Evolutionary conservation across 1,140 invertebrate genomes (phyloP), one percentile per base, ranked within the genome.

Genomic region (Neodiprion pinetum): DNA sequence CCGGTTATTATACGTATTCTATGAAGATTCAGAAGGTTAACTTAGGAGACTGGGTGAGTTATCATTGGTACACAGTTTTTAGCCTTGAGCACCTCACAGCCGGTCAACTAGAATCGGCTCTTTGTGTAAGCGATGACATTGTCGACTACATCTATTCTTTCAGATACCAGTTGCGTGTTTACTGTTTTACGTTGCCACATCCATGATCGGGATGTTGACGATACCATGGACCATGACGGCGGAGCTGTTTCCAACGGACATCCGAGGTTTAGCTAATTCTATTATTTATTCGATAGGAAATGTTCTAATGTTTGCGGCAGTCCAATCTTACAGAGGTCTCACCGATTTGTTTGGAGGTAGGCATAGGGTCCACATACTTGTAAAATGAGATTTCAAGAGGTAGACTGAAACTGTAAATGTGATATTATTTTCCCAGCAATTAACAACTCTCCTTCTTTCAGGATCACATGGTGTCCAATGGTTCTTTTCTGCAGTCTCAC

Each of bases 401-500:
- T 28, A 9, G 68, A 28, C 1, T 48, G 23, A 70, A 28, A 28
- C 11, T 11, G 21, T 12, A 5, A 80, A 76, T 7, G 87, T 67
- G 1, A 72, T 17, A 28, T 61, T 50, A 9, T 7, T 50, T 40
- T 48, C 21, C 66, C 14, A 47, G 61, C 21, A 61, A 40, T 72
- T 67, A 68, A 40, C 70, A 17, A 73, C 47, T 48, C 67, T 75
- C 11, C 71, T 69, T 9, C 72, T 74, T 17, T 9, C 23, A 86
- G 85, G 91, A 21, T 84, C 90, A 1, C 90, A 93, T 75, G 91
- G 88, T 1, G 87, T 92, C 40, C 93, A 93, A 79, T 93, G 91
- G 90, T 90, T 94, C 73, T 96, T 95, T 84, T 89, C 93, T 4
- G 90, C 88, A 0, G 83, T 94, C 67, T 92, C 92, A 0, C 75